Evolutionary conservation across 2,113 vertebrate genomes (phyloP).

Genomic region (Sarotherodon lohbergeri): DNA sequence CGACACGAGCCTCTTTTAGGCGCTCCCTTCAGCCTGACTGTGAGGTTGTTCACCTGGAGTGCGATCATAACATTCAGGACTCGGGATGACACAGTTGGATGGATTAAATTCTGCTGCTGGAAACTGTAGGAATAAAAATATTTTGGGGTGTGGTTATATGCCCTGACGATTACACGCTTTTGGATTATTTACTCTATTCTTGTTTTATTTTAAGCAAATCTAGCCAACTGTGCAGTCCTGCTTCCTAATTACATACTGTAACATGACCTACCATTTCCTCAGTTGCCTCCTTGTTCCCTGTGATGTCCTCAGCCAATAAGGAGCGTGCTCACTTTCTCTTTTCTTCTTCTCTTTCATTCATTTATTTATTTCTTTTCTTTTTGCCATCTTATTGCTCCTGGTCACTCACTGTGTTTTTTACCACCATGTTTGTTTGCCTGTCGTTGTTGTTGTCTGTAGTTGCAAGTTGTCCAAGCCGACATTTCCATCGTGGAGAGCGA

Average conservation of each 20-base stretch:
- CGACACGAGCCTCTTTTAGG: background rate
- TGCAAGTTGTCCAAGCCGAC: conserved; percentile 99
- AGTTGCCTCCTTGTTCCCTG: conserved; percentile 35
- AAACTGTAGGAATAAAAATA: background rate
- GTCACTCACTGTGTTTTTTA: conserved; percentile 72
- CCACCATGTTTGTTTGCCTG: conserved; percentile 86
- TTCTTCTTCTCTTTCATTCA: background rate
- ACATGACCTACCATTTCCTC: background rate
- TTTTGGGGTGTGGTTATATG: background rate
- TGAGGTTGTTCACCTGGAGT: conserved; percentile 29
- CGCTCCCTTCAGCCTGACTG: conserved; percentile 13
- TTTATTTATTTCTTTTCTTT: background rate
- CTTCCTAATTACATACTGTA: background rate
- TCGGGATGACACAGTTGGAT: conserved; percentile 9
- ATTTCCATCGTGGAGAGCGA: conserved; percentile 98
- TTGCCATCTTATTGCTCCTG: conserved; percentile 5
- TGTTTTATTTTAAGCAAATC: background rate
- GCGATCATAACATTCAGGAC: background rate
- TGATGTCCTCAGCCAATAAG: conserved; percentile 27
- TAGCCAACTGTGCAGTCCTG: conserved; percentile 14
- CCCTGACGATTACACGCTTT: background rate
- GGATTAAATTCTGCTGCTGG: background rate
- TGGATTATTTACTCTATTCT: background rate
- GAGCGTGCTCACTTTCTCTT: conserved; percentile 19
- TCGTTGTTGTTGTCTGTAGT: conserved; percentile 84